Evolutionary conservation across 1,140 invertebrate species (phyloP), one percentile per base, ranked within the genome.

Genomic region (Cecropterus lyciades): DNA sequence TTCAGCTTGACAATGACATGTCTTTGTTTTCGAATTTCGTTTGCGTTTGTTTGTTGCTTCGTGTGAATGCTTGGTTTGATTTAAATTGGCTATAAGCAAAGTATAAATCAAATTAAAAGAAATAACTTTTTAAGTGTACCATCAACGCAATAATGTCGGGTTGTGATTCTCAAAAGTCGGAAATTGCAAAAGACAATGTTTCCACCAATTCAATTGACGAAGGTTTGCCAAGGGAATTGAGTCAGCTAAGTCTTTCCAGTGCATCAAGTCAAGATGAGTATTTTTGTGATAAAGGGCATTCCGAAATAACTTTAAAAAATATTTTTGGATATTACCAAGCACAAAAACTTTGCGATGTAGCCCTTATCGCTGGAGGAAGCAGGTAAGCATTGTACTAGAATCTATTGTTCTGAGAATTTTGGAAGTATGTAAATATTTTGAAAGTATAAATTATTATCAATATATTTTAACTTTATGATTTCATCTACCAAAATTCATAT

Each of bases 301-400:
- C 97, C 0, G 96, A 97, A 80, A 93, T 93, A 17, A 96, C 97
- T 79, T 92, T 98, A 43, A 94, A 94, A 66, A 95, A 95, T 79
- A 97, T 98, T 95, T 96, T 96, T 82, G 92, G 93, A 45, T 98
- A 97, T 90, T 94, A 97, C 56, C 94, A 96, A 73, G 94, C 95
- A 65, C 94, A 96, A 73, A 95, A 97, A 84, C 91, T 98, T 56
- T 97, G 96, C 75, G 96, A 97, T 93, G 95, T 97, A 27, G 94
- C 94, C 16, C 93, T 98, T 14, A 95, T 97, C 76, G 96, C 96
- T 70, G 95, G 95, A 79, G 93, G 94, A 62, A 93, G 93, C 79
- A 94, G 94, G 95, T 95, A 90, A 87, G 20, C 20, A 24, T 24
- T 24, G 20, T 24, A 24, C 20, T 24, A 1, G 20, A 24, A 24